Evolutionary conservation across 2,113 vertebrate species (phyloP).

Genomic region (Amphilophus citrinellus): DNA sequence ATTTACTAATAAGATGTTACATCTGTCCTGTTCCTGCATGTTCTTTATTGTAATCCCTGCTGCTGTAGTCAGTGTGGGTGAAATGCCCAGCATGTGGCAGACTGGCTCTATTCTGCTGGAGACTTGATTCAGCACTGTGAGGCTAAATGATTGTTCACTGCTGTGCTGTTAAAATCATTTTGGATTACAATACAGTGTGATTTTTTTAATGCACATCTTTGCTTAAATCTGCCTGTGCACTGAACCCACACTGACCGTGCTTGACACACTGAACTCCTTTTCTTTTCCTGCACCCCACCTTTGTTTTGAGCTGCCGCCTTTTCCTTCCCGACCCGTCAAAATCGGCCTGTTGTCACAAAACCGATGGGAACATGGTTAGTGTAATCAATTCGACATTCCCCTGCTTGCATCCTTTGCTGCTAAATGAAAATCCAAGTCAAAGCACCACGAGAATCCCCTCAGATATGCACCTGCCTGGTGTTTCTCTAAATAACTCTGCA

Average conservation of each 20-base stretch:
- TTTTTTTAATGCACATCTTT: neutral
- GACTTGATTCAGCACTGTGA: neutral
- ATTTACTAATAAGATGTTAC: rapidly evolving
- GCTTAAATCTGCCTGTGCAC: neutral
- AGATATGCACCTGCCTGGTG: neutral
- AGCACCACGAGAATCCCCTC: neutral
- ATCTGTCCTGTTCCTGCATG: conserved; percentile 6
- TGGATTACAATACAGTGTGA: rapidly evolving
- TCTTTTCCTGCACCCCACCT: conserved; percentile 23
- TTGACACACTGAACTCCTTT: conserved; percentile 18
- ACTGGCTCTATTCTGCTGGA: neutral
- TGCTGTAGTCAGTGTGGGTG: conserved; percentile 20
- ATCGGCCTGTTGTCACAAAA: conserved; percentile 86
- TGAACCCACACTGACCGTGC: conserved; percentile 24
- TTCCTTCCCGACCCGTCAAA: neutral
- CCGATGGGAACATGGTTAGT: conserved; percentile 88
- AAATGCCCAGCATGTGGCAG: neutral
- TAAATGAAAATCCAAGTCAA: neutral
- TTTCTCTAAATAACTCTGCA: conserved; percentile 2
- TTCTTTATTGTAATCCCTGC: neutral
- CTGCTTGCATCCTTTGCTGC: conserved; percentile 53
- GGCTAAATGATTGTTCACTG: neutral
- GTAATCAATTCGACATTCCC: conserved; percentile 13
- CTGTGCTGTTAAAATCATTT: neutral
- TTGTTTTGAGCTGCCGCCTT: conserved; percentile 4